These are phyloP conservation scores for Amiota mariae DNA, from an alignment of 2,888 invertebrate genomes.

Conservation along the genomic window DNA sequence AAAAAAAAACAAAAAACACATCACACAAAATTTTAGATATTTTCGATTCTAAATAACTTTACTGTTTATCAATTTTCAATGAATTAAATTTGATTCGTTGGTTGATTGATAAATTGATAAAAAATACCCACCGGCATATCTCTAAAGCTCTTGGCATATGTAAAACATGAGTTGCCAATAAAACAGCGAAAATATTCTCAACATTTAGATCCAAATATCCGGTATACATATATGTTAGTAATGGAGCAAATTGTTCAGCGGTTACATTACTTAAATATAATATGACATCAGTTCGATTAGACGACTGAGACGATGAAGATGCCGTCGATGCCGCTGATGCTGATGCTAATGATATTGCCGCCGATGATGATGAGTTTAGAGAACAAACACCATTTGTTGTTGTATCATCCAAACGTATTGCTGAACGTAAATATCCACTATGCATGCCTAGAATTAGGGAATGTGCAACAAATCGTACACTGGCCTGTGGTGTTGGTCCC, in stretches of 20 bases:
- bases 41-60: no score
- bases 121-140: constrained; percentile 75
- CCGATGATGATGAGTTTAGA: constrained; percentile 13
- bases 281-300: constrained; percentile 51
- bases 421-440: constrained; percentile 82
- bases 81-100: no score
- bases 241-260: constrained; percentile 79
- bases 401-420: constrained; percentile 74
- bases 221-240: constrained; percentile 84
- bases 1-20: constrained; percentile 9
- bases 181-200: constrained; percentile 82
- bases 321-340: constrained; percentile 1
- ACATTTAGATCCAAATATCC: constrained; percentile 81
- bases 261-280: constrained; percentile 77
- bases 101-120: not conserved
- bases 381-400: not conserved
- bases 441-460: constrained; percentile 79
- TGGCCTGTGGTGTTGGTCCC: constrained; percentile 76
- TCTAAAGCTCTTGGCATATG: constrained; percentile 84
- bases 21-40: not conserved
- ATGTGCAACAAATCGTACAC: constrained; percentile 81
- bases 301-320: constrained; percentile 22
- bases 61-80: no score
- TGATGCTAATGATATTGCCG: constrained; percentile 24
- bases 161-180: constrained; percentile 81